Percentiles rank a stretch among this genome's conserved stretches.
phyloP scores from a whole-genome alignment of 2,113 vertebrate species.

The Gobius niger region DNA sequence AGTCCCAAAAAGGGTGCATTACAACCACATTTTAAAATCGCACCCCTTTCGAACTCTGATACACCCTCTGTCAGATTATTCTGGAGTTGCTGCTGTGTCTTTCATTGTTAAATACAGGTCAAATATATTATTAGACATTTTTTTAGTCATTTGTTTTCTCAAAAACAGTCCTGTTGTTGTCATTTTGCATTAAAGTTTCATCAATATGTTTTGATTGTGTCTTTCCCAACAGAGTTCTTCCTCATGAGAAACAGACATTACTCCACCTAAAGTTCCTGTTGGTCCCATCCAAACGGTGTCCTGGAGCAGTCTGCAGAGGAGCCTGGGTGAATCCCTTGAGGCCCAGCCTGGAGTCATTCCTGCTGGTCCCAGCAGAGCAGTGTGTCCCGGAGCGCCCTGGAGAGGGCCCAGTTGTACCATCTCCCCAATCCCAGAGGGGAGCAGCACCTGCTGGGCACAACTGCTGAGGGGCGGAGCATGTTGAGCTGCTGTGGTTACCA shows the following conservation, averaged over 20 bases:
- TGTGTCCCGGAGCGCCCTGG: constrained; percentile 57
- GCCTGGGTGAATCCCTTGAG: not conserved
- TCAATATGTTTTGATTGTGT: constrained; percentile 7
- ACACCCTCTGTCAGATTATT: too few relatives aligned
- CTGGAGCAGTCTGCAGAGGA: not conserved
- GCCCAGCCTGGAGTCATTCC: not conserved
- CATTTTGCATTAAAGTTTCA: too few relatives aligned
- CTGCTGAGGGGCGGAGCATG: constrained; percentile 83
- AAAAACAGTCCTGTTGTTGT: too few relatives aligned
- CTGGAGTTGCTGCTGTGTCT: too few relatives aligned
- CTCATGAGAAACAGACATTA: constrained; percentile 18
- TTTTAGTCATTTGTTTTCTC: too few relatives aligned
- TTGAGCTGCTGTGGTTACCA: constrained; percentile 71
- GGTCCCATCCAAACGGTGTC: not conserved
- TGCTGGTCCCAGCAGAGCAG: constrained; percentile 20
- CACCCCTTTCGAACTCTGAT: too few relatives aligned
- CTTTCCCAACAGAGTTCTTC: constrained; percentile 29
- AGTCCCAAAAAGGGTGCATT: too few relatives aligned
- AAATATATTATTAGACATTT: too few relatives aligned
- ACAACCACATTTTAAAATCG: too few relatives aligned
- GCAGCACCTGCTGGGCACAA: constrained; percentile 27
- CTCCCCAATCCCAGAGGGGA: not conserved
- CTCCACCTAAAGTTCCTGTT: constrained; percentile 12
- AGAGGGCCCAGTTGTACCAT: constrained; percentile 29
- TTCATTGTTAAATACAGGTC: too few relatives aligned